Percentiles rank a stretch among this genome's conserved stretches.
phyloP scores from a whole-genome alignment of 1,140 invertebrate genomes.

The Bicyclus anynana region DNA sequence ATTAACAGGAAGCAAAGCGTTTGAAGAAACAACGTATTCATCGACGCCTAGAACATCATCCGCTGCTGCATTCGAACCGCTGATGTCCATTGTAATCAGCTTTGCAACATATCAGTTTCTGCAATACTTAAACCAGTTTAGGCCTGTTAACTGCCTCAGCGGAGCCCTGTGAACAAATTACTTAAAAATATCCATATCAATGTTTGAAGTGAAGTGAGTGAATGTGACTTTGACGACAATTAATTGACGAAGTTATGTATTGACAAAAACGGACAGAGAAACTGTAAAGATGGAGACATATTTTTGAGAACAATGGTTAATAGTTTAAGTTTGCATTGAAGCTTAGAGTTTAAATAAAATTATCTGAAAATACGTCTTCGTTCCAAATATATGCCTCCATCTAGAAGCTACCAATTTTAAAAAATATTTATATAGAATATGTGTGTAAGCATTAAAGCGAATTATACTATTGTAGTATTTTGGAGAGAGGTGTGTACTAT shows the following conservation, averaged over 20 bases:
- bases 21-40: constrained; percentile 42
- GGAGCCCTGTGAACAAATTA: constrained; percentile 21
- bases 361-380: too few relatives aligned
- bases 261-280: neutral
- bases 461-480: neutral
- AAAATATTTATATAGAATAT: neutral
- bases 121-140: constrained; percentile 33
- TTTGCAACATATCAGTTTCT: constrained; percentile 14
- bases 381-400: neutral
- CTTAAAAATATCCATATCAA: constrained; percentile 41
- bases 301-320: neutral
- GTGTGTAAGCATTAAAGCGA: neutral
- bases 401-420: neutral
- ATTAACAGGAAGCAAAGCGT: constrained; percentile 40
- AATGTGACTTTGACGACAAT: neutral
- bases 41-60: constrained; percentile 40
- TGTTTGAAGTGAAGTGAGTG: constrained; percentile 36
- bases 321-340: too few relatives aligned
- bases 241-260: neutral
- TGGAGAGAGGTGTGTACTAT: neutral
- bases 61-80: constrained; percentile 24
- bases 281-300: neutral
- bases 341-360: too few relatives aligned
- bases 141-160: neutral
- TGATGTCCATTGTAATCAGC: constrained; percentile 20